Percentiles rank a stretch among this genome's conserved stretches.
Evolutionary conservation across 2,113 vertebrate genomes (phyloP).

Genomic region (Rhipidura dahli): DNA sequence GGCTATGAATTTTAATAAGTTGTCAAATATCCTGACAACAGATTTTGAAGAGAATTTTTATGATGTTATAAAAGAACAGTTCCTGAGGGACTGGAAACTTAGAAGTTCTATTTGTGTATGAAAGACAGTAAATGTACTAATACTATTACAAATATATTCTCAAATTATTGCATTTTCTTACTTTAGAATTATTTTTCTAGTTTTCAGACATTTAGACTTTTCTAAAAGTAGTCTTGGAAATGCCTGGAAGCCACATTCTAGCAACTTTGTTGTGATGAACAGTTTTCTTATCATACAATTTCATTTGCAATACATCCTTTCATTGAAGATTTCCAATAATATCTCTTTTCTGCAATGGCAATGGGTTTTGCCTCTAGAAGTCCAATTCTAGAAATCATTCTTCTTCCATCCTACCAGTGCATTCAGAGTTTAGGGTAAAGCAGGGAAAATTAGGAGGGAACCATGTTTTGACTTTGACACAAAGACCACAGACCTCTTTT

Average conservation of each 20-base stretch:
- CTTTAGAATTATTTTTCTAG: not conserved
- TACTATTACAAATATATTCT: not conserved
- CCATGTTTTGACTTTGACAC: not conserved
- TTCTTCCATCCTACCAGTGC: not conserved
- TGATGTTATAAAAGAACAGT: not conserved
- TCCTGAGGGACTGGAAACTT: not conserved
- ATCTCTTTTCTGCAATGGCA: not conserved
- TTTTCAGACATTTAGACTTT: not conserved
- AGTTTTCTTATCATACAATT: not conserved
- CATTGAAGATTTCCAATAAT: not conserved
- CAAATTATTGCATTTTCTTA: not conserved
- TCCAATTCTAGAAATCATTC: not conserved
- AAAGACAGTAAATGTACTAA: not conserved
- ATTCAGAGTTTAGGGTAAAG: not conserved
- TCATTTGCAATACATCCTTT: not conserved
- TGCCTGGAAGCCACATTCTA: not conserved
- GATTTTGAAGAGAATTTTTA: conserved; percentile 13
- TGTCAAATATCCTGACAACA: not conserved
- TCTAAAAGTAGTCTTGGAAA: not conserved
- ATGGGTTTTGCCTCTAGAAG: not conserved
- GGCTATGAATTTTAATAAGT: not conserved
- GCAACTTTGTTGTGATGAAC: not conserved
- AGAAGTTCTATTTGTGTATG: not conserved
- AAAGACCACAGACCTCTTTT: not conserved
- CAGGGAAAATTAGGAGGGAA: not conserved